Conservation (phyloP, 2,888 invertebrate species). For the Ophion costatus region DNA sequence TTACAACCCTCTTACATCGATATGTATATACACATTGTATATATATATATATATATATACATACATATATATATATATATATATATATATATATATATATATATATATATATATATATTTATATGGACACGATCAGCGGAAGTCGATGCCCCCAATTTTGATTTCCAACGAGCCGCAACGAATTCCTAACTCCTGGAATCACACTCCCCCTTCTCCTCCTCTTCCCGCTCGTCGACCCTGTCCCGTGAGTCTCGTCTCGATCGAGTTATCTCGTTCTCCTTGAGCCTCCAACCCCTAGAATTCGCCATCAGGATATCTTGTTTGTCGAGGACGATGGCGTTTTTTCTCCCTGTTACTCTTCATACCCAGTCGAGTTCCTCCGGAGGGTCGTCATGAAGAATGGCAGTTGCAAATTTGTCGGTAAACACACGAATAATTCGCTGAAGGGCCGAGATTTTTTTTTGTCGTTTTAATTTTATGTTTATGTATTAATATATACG, state of each 20-base stretch:
- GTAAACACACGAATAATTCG: neutral
- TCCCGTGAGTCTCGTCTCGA: conserved; percentile 18
- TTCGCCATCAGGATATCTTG: conserved; percentile 44
- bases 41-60: neutral
- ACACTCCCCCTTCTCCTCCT: neutral
- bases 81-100: conserved; percentile 6
- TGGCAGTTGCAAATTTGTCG: neutral
- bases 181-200: conserved; percentile 31
- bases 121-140: conserved; percentile 20
- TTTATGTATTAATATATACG: neutral
- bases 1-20: conserved; percentile 10
- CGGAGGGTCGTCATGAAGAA: neutral
- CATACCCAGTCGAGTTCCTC: neutral
- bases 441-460: neutral
- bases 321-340: conserved; percentile 21
- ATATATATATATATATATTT: neutral
- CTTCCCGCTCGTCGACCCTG: neutral
- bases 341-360: neutral
- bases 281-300: conserved; percentile 13
- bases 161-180: conserved; percentile 63
- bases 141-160: conserved; percentile 66
- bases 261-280: conserved; percentile 50
- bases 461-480: neutral
- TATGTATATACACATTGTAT: neutral
- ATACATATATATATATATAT: neutral